Conservation (phyloP, 2,113 vertebrate species). For the Rhinopithecus roxellana region DNA sequence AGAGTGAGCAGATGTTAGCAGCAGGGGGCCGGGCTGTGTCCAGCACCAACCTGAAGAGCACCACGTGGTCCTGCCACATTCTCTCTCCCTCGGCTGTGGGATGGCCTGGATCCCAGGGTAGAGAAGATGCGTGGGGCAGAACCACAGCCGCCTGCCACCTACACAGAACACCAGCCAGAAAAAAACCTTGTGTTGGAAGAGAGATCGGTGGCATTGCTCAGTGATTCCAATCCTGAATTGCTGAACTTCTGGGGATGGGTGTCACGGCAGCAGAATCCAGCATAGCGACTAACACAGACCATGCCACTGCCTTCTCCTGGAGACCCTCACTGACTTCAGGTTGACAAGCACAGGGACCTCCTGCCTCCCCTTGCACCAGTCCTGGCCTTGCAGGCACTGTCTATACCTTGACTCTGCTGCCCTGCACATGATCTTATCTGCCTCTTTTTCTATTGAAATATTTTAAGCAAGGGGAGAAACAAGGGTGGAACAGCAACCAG, state of each 20-base stretch:
- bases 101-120: neutral
- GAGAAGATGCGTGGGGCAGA: rapidly evolving
- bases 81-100: rapidly evolving
- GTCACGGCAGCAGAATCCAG: rapidly evolving
- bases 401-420: neutral
- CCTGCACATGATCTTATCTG: neutral
- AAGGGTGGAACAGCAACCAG: rapidly evolving
- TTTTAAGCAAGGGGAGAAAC: too few species aligned
- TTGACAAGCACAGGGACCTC: rapidly evolving
- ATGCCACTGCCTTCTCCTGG: neutral
- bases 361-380: rapidly evolving
- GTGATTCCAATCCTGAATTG: neutral
- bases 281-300: rapidly evolving
- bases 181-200: rapidly evolving
- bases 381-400: rapidly evolving
- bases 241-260: neutral
- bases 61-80: rapidly evolving
- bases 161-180: rapidly evolving
- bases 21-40: rapidly evolving
- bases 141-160: rapidly evolving
- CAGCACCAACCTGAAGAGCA: rapidly evolving
- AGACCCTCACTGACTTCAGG: neutral
- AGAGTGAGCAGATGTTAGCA: rapidly evolving
- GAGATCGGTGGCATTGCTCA: too few species aligned
- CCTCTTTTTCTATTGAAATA: rapidly evolving